phyloP scores from a whole-genome alignment of 2,113 vertebrate species.

The Pollachius pollachius region DNA sequence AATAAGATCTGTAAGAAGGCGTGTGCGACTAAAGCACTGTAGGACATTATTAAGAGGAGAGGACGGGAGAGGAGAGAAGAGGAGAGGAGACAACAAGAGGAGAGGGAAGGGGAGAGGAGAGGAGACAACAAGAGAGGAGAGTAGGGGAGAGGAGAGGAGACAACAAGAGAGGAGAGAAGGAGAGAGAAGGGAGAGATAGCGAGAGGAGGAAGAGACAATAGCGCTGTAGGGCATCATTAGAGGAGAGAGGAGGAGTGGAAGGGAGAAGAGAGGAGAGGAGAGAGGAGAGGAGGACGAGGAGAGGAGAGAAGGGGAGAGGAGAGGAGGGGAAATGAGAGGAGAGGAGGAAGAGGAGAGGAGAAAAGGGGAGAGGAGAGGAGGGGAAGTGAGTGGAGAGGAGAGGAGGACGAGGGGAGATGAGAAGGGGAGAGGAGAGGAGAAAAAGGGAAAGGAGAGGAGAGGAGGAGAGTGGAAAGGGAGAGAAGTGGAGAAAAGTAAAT shows the following conservation, averaged over 20 bases:
- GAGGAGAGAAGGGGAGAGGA: not conserved
- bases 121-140: not conserved
- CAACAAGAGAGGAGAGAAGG: not conserved
- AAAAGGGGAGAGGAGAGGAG: not conserved
- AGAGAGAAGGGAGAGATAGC: not conserved
- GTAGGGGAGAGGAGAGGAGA: not conserved
- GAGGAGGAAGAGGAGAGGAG: not conserved
- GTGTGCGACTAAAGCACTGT: not conserved
- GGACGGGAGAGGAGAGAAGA: not conserved
- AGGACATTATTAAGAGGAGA: slow-evolving; percentile 1
- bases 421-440: not conserved
- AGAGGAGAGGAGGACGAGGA: not conserved
- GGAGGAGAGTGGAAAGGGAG: not conserved
- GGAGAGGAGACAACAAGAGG: too few relatives aligned
- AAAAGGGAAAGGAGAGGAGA: not conserved
- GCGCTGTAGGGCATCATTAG: too few relatives aligned
- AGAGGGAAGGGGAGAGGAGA: too few relatives aligned
- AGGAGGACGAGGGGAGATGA: not conserved
- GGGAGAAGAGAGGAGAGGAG: not conserved
- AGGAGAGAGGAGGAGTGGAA: too few relatives aligned
- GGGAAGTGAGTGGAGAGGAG: not conserved
- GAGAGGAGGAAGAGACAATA: not conserved
- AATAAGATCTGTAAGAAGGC: not conserved
- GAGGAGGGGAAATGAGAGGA: not conserved
- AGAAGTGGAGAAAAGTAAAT: not conserved